Evolutionary conservation across 1,140 invertebrate genomes (phyloP).

Genomic region (Periplaneta americana): DNA sequence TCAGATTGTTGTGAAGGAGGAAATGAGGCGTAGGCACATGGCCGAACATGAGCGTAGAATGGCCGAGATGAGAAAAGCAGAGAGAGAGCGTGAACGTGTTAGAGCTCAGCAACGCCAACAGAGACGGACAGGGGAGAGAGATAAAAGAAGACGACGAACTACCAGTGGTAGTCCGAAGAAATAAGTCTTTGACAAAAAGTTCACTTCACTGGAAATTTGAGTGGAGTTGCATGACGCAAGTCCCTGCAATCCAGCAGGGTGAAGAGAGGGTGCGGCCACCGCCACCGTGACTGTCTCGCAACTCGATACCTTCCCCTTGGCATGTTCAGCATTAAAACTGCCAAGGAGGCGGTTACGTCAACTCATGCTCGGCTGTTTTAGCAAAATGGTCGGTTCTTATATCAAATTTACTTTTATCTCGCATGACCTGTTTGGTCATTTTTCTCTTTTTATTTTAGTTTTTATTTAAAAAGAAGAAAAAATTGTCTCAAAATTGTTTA

Average conservation of each 20-base stretch:
- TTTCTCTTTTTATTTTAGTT: neutral
- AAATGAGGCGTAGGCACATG: slow-evolving; percentile 77
- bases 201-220: neutral
- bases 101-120: slow-evolving; percentile 12
- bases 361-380: neutral
- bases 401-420: neutral
- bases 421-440: neutral
- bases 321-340: neutral
- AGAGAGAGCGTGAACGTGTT: slow-evolving; percentile 34
- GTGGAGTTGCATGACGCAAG: neutral
- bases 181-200: neutral
- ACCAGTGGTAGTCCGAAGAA: slow-evolving; percentile 8
- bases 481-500: neutral
- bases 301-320: neutral
- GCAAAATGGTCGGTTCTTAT: slow-evolving; percentile 12
- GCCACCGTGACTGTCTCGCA: neutral
- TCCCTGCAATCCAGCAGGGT: neutral
- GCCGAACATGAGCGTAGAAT: slow-evolving; percentile 73
- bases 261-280: neutral
- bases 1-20: slow-evolving; percentile 82
- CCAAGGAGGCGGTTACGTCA: neutral
- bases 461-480: neutral
- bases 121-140: slow-evolving; percentile 4
- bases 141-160: neutral
- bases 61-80: slow-evolving; percentile 58